A percentile compares a stretch with the other conserved stretches of the same genome.
Evolutionary conservation across 2,113 vertebrate species (phyloP).

Genomic region (Mugil cephalus): DNA sequence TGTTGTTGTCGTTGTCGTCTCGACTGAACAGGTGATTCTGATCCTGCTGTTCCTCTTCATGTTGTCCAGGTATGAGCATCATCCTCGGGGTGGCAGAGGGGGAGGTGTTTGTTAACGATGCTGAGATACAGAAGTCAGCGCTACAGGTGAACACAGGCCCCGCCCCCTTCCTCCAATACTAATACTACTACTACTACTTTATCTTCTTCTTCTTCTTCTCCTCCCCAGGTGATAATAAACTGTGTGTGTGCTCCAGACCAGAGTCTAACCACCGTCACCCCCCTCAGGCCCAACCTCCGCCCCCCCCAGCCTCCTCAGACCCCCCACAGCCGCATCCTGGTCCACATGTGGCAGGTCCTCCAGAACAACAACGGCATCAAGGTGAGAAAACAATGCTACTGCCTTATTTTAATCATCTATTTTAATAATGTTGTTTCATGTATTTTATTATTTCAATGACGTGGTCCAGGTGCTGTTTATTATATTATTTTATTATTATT

Average conservation of each 20-base stretch:
- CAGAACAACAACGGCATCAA: constrained; percentile 98
- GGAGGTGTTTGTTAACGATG: constrained; percentile 94
- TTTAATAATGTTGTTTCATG: no score
- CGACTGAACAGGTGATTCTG: fast-evolving
- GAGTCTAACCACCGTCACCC: constrained; percentile 89
- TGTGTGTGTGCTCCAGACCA: constrained; percentile 96
- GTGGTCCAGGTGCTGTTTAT: no score
- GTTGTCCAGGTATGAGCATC: constrained; percentile 91
- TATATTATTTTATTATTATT: no score
- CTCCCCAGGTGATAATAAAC: constrained; percentile 90
- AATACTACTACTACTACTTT: no score
- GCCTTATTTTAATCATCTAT: no score
- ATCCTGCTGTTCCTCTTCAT: fast-evolving
- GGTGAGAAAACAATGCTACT: constrained; percentile 76
- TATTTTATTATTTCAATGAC: no score
- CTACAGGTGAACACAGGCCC: constrained; percentile 82
- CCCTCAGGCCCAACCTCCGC: constrained; percentile 58
- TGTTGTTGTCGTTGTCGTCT: no score
- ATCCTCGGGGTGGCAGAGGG: constrained; percentile 96
- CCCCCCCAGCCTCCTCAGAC: constrained; percentile 80
- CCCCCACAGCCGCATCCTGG: constrained; percentile 88
- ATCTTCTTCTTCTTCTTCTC: not conserved
- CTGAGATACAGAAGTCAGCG: constrained; percentile 97
- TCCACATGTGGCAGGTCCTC: constrained; percentile 96
- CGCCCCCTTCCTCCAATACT: no score